Base-by-base conservation (phyloP, 1,140 invertebrate species). In the Cotesia glomerata region DNA sequence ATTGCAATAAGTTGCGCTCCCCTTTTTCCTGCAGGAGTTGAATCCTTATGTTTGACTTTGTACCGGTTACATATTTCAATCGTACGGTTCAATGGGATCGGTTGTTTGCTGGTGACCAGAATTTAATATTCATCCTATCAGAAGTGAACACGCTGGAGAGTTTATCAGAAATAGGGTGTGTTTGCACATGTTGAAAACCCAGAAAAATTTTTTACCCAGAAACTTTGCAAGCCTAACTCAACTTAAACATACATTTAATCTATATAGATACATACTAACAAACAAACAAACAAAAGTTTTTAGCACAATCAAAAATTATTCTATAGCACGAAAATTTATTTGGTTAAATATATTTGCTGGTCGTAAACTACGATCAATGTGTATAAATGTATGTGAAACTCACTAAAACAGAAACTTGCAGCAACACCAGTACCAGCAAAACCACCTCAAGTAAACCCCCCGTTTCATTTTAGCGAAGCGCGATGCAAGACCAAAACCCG, bases 401-500 rank as follows among this genome's bases (percentile, higher is more conserved):
- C 65, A 26, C 45, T 67, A 67, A 67, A 67, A 51, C 39, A n/a
- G 16, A 67, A 67, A 67, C 36, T 67, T 67, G 63, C 63, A 35
- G 62, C 35, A 64, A 35, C 59, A 58, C 56, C 56, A 58, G 52
- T n/a, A 16, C 56, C 26, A 16, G 14, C 39, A 45, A 45, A 45
- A 45, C 39, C 52, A 56, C 9, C 13, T 13, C 52, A 14, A 26
- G 0, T 61, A 32, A 14, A 5, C 35, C 61, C 61, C 5, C 7
- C 34, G 5, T 54, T 56, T 54, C 16, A 13, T 7, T 9, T 68
- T 14, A 18, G 32, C n/a, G 7, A n/a, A 65, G 61, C 39, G 63
- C 73, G 69, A 62, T 75, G 75, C 75, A 79, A 75, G 69, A 71
- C 76, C 73, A 77, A 78, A 77, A 76, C 77, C 74, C 72, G 74